A percentile compares a stretch with the other conserved stretches of the same genome.
Conservation (phyloP, 1,140 invertebrate genomes). For the Nephila pilipes region DNA sequence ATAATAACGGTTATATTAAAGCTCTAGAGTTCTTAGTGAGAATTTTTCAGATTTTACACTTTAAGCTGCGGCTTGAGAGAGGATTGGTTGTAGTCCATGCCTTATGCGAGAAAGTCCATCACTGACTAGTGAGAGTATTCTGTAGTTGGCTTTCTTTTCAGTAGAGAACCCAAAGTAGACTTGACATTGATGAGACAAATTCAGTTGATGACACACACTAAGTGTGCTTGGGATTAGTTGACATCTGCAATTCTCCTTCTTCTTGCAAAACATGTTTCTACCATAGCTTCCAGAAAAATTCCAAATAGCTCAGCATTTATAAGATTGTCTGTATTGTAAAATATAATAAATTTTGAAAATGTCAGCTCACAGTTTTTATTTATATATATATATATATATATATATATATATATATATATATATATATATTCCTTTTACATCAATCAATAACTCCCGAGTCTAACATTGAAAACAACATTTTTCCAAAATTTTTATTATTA, state of each 20-base stretch:
- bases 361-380: no score
- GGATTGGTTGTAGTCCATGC: constrained; percentile 76
- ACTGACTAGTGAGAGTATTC: constrained; percentile 71
- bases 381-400: no score
- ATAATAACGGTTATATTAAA: neutral
- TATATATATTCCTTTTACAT: no score
- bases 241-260: constrained; percentile 85
- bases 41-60: constrained; percentile 76
- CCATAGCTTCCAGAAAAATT: constrained; percentile 98
- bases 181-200: constrained; percentile 89
- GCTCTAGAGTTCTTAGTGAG: constrained; percentile 42
- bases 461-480: no score
- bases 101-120: constrained; percentile 55
- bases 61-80: constrained; percentile 78
- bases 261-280: constrained; percentile 94
- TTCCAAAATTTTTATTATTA: no score
- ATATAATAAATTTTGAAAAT: neutral
- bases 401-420: no score
- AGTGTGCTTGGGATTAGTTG: constrained; percentile 86
- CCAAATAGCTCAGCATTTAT: constrained; percentile 97
- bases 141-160: constrained; percentile 84
- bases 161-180: constrained; percentile 90
- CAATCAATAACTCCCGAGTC: no score
- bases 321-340: constrained; percentile 80
- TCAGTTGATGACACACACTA: constrained; percentile 87